These are phyloP conservation scores for Cartodere bifasciata DNA, from an alignment of 2,888 invertebrate species.

Conservation along the genomic window DNA sequence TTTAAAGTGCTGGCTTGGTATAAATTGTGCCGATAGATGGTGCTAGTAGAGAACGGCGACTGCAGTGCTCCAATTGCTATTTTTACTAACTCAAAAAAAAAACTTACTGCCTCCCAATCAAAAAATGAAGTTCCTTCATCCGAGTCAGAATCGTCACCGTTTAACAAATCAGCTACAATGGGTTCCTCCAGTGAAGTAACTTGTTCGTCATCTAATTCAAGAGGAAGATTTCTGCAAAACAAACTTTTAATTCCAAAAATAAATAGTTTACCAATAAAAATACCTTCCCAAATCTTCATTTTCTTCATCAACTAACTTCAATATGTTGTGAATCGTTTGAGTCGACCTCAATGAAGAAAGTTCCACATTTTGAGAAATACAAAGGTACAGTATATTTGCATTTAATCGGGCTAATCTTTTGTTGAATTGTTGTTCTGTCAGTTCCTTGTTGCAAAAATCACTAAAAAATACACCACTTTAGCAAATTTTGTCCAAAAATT, in stretches of 20 bases:
- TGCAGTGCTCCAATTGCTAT: background rate
- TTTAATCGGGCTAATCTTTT: conserved; percentile 65
- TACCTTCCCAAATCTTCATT: conserved; percentile 63
- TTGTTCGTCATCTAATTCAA: conserved; percentile 43
- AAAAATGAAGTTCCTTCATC: conserved; percentile 62
- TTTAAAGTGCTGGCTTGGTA: too few relatives aligned
- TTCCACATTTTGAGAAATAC: conserved; percentile 63
- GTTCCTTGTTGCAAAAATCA: conserved; percentile 65
- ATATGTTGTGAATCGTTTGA: conserved; percentile 59
- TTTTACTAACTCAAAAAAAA: conserved; percentile 6
- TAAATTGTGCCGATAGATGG: background rate
- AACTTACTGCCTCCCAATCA: conserved; percentile 68
- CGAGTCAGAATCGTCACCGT: conserved; percentile 51
- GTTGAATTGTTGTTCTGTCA: conserved; percentile 59
- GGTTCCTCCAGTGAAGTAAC: conserved; percentile 51
- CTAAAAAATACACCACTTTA: conserved; percentile 36
- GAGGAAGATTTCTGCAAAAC: conserved; percentile 43
- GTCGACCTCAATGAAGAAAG: conserved; percentile 48
- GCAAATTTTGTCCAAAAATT: conserved; percentile 1
- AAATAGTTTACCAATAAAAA: conserved; percentile 5
- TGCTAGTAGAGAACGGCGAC: too few relatives aligned
- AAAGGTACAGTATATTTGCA: conserved; percentile 66
- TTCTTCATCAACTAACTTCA: conserved; percentile 53
- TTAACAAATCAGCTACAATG: conserved; percentile 47
- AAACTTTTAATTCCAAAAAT: background rate